Evolutionary conservation across 2,888 invertebrate species (phyloP).

Genomic region (Yponomeuta plumbellus): DNA sequence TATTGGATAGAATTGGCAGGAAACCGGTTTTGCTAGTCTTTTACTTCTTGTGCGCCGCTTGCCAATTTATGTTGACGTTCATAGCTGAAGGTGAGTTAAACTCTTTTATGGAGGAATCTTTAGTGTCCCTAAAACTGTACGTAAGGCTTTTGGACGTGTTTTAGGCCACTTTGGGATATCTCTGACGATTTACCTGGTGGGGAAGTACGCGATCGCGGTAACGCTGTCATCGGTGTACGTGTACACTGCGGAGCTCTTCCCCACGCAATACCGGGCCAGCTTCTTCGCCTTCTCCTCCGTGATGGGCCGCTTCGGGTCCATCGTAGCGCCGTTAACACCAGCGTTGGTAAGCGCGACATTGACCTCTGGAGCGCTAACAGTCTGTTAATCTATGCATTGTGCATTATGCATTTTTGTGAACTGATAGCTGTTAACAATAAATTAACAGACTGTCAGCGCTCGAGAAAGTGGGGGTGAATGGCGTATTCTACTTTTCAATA

Average conservation of each 20-base stretch:
- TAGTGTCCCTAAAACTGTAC: too few relatives aligned
- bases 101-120: too few relatives aligned
- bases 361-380: too few relatives aligned
- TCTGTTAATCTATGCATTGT: too few relatives aligned
- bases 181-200: constrained; percentile 76
- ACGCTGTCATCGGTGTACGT: constrained; percentile 81
- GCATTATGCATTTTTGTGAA: too few relatives aligned
- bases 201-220: constrained; percentile 80
- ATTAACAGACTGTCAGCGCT: too few relatives aligned
- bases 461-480: too few relatives aligned
- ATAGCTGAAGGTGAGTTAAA: constrained; percentile 64
- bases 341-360: constrained; percentile 76
- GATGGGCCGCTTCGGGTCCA: constrained; percentile 80
- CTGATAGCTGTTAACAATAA: too few relatives aligned
- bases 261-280: constrained; percentile 79
- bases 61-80: constrained; percentile 78
- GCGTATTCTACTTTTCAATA: too few relatives aligned
- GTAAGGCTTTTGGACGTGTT: too few relatives aligned
- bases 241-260: constrained; percentile 81
- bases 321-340: constrained; percentile 81
- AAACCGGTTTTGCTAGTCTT: constrained; percentile 74
- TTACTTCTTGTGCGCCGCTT: constrained; percentile 78
- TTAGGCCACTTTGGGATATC: too few relatives aligned
- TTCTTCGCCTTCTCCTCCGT: constrained; percentile 81
- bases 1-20: constrained; percentile 78